Evolutionary conservation across 2,888 invertebrate genomes (phyloP).

Genomic region (Torymus auratus): DNA sequence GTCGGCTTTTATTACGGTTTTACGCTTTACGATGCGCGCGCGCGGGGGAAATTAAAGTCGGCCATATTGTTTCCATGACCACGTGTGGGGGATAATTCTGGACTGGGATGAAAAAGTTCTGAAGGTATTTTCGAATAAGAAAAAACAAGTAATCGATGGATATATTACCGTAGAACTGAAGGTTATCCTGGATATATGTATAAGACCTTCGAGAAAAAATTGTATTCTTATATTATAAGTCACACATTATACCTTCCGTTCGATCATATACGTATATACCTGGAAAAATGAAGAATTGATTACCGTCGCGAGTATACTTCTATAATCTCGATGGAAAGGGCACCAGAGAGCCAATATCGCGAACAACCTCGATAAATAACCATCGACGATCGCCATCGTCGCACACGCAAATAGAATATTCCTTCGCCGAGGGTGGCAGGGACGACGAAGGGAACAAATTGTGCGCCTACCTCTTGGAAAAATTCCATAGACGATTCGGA

Average conservation of each 20-base stretch:
- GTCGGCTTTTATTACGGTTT: conserved; percentile 22
- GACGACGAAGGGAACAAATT: too few relatives aligned
- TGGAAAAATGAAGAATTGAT: neutral
- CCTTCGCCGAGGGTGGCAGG: neutral
- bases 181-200: too few relatives aligned
- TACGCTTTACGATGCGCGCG: neutral
- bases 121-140: neutral
- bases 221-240: too few relatives aligned
- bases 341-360: conserved; percentile 18
- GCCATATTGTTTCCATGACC: too few relatives aligned
- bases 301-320: conserved; percentile 9
- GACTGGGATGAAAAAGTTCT: neutral
- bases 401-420: conserved; percentile 40
- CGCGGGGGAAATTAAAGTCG: conserved; percentile 4
- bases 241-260: neutral
- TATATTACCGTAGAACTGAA: too few relatives aligned
- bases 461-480: too few relatives aligned
- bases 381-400: conserved; percentile 10
- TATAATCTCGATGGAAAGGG: conserved; percentile 23
- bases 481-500: too few relatives aligned
- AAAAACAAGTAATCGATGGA: neutral
- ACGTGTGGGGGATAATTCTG: too few relatives aligned
- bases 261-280: neutral
- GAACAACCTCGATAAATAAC: conserved; percentile 45
- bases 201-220: too few relatives aligned